A percentile compares a stretch with the other conserved stretches of the same genome.
These are phyloP conservation scores for Cephonodes hylas DNA, from an alignment of 2,888 invertebrate species.

Conservation along the genomic window DNA sequence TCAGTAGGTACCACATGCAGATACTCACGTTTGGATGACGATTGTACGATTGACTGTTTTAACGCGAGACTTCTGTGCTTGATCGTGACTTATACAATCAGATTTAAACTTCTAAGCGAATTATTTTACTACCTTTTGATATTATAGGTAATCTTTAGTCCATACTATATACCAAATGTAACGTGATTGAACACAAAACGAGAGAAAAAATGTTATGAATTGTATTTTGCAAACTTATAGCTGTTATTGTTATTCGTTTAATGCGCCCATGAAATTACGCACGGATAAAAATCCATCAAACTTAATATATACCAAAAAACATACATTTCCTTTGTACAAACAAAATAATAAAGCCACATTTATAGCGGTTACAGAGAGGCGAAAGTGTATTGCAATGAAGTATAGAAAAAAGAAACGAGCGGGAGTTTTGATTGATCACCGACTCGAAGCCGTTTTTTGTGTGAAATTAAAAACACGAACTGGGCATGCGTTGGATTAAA, in stretches of 20 bases:
- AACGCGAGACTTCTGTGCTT: conserved; percentile 33
- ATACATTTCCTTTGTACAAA: conserved; percentile 74
- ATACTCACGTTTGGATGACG: conserved; percentile 28
- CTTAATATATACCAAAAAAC: conserved; percentile 70
- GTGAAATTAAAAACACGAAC: conserved; percentile 78
- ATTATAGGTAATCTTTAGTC: too few relatives aligned
- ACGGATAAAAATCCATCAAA: conserved; percentile 60
- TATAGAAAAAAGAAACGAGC: conserved; percentile 69
- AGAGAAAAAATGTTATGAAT: not conserved
- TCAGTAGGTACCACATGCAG: conserved; percentile 13
- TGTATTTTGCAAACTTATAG: not conserved
- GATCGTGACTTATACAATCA: conserved; percentile 34
- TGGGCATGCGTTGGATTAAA: conserved; percentile 76
- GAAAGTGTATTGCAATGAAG: conserved; percentile 76
- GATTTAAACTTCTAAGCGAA: conserved; percentile 23
- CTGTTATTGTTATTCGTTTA: not conserved
- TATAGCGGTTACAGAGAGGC: conserved; percentile 72
- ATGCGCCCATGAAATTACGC: conserved; percentile 19
- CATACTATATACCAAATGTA: too few relatives aligned
- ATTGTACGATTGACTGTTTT: conserved; percentile 43
- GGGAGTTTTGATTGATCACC: conserved; percentile 80
- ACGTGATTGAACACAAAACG: not conserved
- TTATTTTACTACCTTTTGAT: not conserved
- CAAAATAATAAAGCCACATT: conserved; percentile 71
- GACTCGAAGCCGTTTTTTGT: conserved; percentile 72